A percentile compares a stretch with the other conserved stretches of the same genome.
phyloP scores from a whole-genome alignment of 2,888 invertebrate species.

The Chaetoderma sp. region DNA sequence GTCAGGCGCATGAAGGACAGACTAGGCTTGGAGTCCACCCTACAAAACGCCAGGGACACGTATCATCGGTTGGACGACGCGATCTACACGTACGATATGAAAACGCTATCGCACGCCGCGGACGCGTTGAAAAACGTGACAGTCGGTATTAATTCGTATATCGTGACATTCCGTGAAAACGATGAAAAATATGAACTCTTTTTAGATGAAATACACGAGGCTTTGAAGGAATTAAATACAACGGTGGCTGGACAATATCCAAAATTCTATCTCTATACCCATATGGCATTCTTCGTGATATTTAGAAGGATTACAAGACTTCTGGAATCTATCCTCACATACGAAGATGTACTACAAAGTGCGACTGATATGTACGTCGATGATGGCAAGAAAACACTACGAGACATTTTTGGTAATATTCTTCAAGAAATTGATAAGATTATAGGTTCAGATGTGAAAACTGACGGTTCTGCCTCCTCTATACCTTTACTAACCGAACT shows the following conservation, averaged over 20 bases:
- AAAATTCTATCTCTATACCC: not conserved
- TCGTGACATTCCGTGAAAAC: not conserved
- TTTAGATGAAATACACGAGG: not conserved
- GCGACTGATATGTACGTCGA: too few species aligned
- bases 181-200: not conserved
- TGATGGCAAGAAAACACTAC: too few species aligned
- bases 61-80: not conserved
- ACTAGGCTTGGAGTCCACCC: not conserved
- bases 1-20: not conserved
- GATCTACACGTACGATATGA: not conserved
- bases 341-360: constrained; percentile 1
- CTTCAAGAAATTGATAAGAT: not conserved
- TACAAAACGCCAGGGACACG: constrained; percentile 1
- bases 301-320: not conserved
- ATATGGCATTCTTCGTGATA: not conserved
- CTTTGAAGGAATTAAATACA: not conserved
- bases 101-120: not conserved
- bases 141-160: not conserved
- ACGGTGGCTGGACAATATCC: not conserved
- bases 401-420: not conserved
- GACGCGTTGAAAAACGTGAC: not conserved
- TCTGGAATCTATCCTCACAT: not conserved
- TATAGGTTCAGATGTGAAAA: too few species aligned
- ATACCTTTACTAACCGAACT: not conserved
- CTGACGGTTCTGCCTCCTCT: not conserved